Conservation (phyloP, 2,113 vertebrate species). For the Aegypius monachus region DNA sequence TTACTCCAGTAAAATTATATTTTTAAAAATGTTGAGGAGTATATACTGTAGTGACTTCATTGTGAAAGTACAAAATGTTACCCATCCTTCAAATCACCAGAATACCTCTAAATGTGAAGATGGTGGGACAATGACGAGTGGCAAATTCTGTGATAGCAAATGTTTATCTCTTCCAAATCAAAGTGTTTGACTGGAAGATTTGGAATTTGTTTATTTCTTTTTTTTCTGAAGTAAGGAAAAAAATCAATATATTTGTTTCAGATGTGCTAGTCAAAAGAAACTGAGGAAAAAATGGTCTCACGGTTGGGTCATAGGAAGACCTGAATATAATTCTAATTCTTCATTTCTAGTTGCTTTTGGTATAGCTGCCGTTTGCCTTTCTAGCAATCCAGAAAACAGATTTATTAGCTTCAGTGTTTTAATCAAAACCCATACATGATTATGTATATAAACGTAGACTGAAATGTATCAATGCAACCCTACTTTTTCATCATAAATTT, state of each 20-base stretch:
- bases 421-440: rapidly evolving
- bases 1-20: background rate
- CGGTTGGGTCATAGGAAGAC: rapidly evolving
- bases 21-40: background rate
- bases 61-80: background rate
- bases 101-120: background rate
- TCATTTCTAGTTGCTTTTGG: background rate
- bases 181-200: background rate
- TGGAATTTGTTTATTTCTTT: background rate
- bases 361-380: background rate
- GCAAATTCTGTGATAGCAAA: background rate
- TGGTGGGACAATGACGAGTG: background rate
- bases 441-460: background rate
- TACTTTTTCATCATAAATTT: background rate
- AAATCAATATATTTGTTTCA: background rate
- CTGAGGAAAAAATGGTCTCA: rapidly evolving
- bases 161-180: background rate
- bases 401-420: background rate
- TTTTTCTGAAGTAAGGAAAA: background rate
- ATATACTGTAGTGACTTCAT: background rate
- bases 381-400: background rate
- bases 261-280: background rate
- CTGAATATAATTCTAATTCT: background rate
- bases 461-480: background rate
- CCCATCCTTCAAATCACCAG: background rate